Percentiles rank a stretch among this genome's conserved stretches.
phyloP scores from a whole-genome alignment of 2,797 vertebrate genomes.

The Coregonus sp. region DNA sequence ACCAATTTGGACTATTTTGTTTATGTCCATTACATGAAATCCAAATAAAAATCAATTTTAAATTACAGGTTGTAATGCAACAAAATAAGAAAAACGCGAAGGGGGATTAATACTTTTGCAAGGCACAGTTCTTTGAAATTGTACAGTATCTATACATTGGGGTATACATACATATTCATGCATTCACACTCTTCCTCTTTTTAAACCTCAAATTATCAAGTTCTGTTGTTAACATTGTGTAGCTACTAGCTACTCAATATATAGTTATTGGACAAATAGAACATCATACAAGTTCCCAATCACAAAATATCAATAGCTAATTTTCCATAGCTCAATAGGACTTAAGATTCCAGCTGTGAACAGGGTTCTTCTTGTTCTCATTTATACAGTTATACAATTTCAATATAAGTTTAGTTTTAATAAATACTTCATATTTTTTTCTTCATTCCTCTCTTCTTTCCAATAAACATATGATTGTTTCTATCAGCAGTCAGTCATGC shows the following conservation, averaged over 20 bases:
- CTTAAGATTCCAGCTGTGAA: conserved; percentile 67
- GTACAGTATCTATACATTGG: too few relatives aligned
- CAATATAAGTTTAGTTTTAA: conserved; percentile 27
- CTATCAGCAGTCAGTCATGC: conserved; percentile 41
- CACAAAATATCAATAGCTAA: conserved; percentile 64
- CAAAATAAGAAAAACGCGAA: too few relatives aligned
- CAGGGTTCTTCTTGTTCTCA: conserved; percentile 35
- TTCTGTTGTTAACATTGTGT: conserved; percentile 27
- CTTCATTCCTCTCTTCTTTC: conserved; percentile 29
- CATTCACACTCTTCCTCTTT: conserved; percentile 33
- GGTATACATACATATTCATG: conserved; percentile 12
- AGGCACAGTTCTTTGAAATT: too few relatives aligned
- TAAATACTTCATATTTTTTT: conserved; percentile 19
- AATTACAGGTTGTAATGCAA: too few relatives aligned
- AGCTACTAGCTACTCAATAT: conserved; percentile 50
- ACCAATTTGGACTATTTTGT: too few relatives aligned
- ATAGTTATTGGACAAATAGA: conserved; percentile 56
- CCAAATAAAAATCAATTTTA: too few relatives aligned
- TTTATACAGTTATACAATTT: conserved; percentile 47
- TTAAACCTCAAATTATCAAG: conserved; percentile 24
- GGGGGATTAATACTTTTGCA: too few relatives aligned
- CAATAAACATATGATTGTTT: conserved; percentile 30
- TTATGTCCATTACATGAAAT: too few relatives aligned
- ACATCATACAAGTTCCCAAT: conserved; percentile 57
- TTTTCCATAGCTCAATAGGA: conserved; percentile 62